These are phyloP conservation scores for Hirudo medicinalis DNA, from an alignment of 1,140 invertebrate species.

Conservation along the genomic window DNA sequence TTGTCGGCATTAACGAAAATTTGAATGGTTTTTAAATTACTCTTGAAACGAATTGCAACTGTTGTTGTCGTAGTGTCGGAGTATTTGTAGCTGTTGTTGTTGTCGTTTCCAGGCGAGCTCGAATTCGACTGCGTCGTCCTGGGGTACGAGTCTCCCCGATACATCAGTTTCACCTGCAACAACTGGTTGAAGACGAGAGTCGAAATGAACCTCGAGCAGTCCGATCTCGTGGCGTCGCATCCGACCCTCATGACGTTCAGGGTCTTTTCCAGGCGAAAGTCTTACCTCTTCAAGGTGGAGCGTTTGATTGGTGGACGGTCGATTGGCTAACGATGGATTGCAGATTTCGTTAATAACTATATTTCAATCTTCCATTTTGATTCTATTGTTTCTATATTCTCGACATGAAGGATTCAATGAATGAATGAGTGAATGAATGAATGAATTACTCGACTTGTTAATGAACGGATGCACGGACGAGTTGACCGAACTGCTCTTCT, in stretches of 20 bases:
- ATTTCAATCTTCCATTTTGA: too few species aligned
- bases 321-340: too few species aligned
- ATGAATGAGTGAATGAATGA: too few species aligned
- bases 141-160: conserved; percentile 17
- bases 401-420: too few species aligned
- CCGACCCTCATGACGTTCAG: conserved; percentile 11
- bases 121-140: conserved; percentile 16
- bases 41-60: too few species aligned
- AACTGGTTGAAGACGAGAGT: conserved; percentile 11
- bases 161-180: conserved; percentile 22
- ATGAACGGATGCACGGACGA: too few species aligned
- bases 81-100: not conserved
- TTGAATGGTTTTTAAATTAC: too few species aligned
- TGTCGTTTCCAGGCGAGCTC: conserved; percentile 14
- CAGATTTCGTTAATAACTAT: too few species aligned
- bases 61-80: not conserved
- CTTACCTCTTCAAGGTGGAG: conserved; percentile 17
- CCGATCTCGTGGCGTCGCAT: not conserved
- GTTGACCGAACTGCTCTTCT: too few species aligned
- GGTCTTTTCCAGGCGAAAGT: conserved; percentile 18
- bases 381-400: too few species aligned
- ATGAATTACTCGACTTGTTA: too few species aligned
- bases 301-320: not conserved
- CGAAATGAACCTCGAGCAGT: conserved; percentile 17
- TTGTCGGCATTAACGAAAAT: too few species aligned